Evolutionary conservation across 2,113 vertebrate species (phyloP).

Genomic region (Oryzias javanicus): DNA sequence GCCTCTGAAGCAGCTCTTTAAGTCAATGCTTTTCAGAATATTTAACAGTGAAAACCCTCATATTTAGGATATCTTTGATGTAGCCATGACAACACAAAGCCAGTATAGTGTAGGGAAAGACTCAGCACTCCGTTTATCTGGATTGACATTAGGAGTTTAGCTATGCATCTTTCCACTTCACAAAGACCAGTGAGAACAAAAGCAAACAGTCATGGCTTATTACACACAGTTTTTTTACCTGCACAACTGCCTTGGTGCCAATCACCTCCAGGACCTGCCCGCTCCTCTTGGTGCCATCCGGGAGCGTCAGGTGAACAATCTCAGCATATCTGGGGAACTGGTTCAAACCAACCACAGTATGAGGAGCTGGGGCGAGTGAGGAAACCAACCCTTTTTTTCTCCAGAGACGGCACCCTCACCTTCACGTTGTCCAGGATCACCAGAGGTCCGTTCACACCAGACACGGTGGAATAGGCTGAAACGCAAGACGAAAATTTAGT

Average conservation of each 20-base stretch:
- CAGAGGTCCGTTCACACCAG: constrained; percentile 82
- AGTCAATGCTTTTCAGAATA: no score
- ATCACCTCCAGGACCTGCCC: constrained; percentile 84
- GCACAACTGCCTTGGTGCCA: constrained; percentile 80
- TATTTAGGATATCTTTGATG: no score
- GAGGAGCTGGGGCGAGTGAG: no score
- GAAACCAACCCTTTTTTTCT: no score
- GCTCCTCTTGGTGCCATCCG: constrained; percentile 80
- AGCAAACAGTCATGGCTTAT: background rate
- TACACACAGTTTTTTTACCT: constrained; percentile 59
- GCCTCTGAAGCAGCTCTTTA: no score
- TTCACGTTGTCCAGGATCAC: constrained; percentile 84
- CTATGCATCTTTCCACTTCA: no score
- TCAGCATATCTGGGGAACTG: constrained; percentile 83
- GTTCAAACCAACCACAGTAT: background rate
- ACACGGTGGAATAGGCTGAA: constrained; percentile 82
- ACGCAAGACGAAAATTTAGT: constrained; percentile 12
- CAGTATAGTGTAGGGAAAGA: no score
- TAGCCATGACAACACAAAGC: no score
- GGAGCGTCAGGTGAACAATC: constrained; percentile 82
- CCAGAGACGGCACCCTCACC: constrained; percentile 54
- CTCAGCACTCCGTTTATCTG: no score
- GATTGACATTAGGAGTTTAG: no score
- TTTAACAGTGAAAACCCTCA: no score
- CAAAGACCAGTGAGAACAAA: no score